Evolutionary conservation across 2,888 invertebrate species (phyloP).

Genomic region (Megalurothrips usitatus): DNA sequence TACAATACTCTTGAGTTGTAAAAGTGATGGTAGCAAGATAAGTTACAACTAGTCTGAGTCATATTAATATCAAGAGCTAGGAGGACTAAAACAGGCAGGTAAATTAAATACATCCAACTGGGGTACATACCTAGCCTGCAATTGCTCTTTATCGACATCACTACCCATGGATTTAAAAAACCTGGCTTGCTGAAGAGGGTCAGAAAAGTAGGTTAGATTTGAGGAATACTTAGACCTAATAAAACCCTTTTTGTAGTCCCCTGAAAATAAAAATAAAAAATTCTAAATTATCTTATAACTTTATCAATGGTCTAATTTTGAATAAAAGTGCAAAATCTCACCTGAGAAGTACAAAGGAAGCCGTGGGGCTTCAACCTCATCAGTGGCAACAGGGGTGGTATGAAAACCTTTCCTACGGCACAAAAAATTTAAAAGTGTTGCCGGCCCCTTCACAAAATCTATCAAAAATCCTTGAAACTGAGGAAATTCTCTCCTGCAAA

Average conservation of each 20-base stretch:
- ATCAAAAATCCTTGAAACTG: conserved; percentile 64
- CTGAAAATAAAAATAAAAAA: not conserved
- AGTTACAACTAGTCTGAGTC: too few relatives aligned
- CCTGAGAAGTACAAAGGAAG: not conserved
- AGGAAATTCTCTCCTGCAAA: conserved; percentile 47
- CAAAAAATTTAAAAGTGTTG: conserved; percentile 63
- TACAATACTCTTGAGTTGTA: too few relatives aligned
- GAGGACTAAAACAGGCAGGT: too few relatives aligned
- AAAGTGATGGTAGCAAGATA: too few relatives aligned
- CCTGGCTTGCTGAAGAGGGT: not conserved
- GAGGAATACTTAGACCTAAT: not conserved
- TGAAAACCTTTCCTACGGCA: conserved; percentile 62
- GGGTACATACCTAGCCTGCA: not conserved
- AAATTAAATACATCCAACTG: not conserved
- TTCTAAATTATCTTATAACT: not conserved
- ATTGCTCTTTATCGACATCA: not conserved
- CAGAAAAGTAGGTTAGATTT: not conserved
- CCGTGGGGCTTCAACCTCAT: not conserved
- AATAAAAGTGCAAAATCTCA: not conserved
- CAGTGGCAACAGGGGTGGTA: conserved; percentile 57
- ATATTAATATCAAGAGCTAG: too few relatives aligned
- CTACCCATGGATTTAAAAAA: not conserved
- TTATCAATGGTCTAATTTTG: not conserved
- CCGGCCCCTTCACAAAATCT: conserved; percentile 64
- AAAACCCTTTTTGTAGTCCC: not conserved